Conservation (phyloP, 2,888 invertebrate species). For the Diogma glabrata region DNA sequence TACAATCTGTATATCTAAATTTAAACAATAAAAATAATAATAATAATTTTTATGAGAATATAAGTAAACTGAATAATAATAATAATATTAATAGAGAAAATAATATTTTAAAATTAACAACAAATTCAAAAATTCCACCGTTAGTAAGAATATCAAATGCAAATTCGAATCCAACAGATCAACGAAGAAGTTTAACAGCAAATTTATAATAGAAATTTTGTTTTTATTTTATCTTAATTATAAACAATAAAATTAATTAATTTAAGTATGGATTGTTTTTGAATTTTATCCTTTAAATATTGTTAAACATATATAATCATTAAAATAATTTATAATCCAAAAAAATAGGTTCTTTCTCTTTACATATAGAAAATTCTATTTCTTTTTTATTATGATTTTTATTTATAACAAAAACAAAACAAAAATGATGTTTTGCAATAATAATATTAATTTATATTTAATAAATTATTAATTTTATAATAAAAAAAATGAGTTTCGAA, state of each 20-base stretch:
- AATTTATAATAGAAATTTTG: constrained; percentile 7
- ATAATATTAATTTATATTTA: no score
- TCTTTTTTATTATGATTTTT: not conserved
- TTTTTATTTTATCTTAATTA: not conserved
- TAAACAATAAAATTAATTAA: no score
- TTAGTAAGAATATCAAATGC: not conserved
- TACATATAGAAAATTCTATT: constrained; percentile 1
- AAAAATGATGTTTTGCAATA: no score
- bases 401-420: no score
- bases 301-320: no score
- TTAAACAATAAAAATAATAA: constrained; percentile 15
- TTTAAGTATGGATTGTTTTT: not conserved
- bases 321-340: constrained; percentile 7
- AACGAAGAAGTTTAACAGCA: constrained; percentile 6
- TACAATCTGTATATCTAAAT: constrained; percentile 2
- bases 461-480: no score
- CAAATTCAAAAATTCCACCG: constrained; percentile 4
- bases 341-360: constrained; percentile 1
- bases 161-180: not conserved
- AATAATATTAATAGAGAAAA: constrained; percentile 19
- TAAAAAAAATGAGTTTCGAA: no score
- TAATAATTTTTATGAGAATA: constrained; percentile 16
- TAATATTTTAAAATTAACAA: constrained; percentile 10
- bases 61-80: constrained; percentile 21
- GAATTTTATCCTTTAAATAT: not conserved